Base-by-base conservation (phyloP, 2,888 invertebrate species). In the Mactromeris polynyma region DNA sequence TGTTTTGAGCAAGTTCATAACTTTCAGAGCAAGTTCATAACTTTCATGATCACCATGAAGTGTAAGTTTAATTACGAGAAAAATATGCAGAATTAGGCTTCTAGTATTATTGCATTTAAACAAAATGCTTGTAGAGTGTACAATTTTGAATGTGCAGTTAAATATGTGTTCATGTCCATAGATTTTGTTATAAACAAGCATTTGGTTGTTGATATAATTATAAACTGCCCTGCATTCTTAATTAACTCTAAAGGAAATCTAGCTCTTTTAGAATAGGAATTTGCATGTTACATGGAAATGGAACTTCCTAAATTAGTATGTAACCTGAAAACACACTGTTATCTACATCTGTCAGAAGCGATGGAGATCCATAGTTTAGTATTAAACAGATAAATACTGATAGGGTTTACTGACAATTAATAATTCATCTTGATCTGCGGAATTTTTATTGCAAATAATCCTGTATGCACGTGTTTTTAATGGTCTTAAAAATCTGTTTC, bases 381-480 rank as follows among this genome's bases (percentile, higher is more conserved):
- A 64, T 64, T 64, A 64, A 64, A 64, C 58, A 64, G 58, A 64
- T 64, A 7, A 26, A 64, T 26, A 26, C 58, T 64, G 58, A 64
- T 64, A 26, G 58, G 26, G 26, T n/a, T n/a, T 26, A 26, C 58
- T 64, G 58, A 64, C 11, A n/a, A 64, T 64, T 64, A 64, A 64
- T 73, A 36, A 73, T 73, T 73, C 73, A 73, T 73, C 1, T 33
- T 73, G 73, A 73, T 73, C 33, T 33, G 17, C 36, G 73, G 73
- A 73, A 73, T 73, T 73, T 73, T 73, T 6, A 73, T 73, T 73
- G 36, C 36, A 73, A 11, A 31, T 33, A 64, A 73, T 73, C 33
- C 26, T 36, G 73, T 73, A 73, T n/a, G n/a, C 73, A 33, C 11
- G 17, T 33, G 73, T 17, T 7, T 33, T 73, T 73, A 36, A 73